Conservation (phyloP, 2,797 vertebrate genomes). For the Phrynocephalus guinanensis region DNA sequence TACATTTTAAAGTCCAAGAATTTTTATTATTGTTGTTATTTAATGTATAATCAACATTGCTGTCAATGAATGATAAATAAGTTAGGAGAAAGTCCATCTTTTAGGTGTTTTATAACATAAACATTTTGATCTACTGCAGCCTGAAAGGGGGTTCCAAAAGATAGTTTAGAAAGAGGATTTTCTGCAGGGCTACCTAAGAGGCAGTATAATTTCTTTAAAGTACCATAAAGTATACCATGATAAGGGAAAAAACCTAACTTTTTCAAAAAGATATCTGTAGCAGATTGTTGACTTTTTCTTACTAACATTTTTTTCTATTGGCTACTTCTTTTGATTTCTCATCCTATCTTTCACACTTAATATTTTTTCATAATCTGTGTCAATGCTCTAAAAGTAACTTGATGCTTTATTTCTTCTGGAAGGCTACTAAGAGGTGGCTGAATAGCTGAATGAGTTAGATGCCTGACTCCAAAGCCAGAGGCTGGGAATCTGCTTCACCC, state of each 20-base stretch:
- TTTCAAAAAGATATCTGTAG: too few species aligned
- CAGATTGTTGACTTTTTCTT: background rate
- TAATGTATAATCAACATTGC: background rate
- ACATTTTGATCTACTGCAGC: background rate
- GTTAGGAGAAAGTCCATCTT: background rate
- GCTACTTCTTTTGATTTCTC: background rate
- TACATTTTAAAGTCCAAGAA: slow-evolving; percentile 33
- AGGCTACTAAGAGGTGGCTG: background rate
- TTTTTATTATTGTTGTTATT: background rate
- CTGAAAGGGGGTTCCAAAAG: slow-evolving; percentile 37
- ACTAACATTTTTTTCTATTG: background rate
- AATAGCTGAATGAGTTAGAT: background rate
- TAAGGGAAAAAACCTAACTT: slow-evolving; percentile 9
- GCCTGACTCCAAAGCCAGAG: too few species aligned
- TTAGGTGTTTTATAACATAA: background rate
- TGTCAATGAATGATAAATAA: slow-evolving; percentile 3
- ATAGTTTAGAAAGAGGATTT: slow-evolving; percentile 27
- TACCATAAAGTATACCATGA: slow-evolving; percentile 4
- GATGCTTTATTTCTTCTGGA: slow-evolving; percentile 5
- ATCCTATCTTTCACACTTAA: slow-evolving; percentile 32
- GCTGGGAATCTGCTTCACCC: too few species aligned
- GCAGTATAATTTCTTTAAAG: slow-evolving; percentile 11
- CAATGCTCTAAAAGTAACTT: background rate
- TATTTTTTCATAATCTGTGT: background rate
- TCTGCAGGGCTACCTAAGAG: background rate